A percentile compares a stretch with the other conserved stretches of the same genome.
Evolutionary conservation across 2,113 vertebrate species (phyloP).

Genomic region (Melanotaenia duboulayi): DNA sequence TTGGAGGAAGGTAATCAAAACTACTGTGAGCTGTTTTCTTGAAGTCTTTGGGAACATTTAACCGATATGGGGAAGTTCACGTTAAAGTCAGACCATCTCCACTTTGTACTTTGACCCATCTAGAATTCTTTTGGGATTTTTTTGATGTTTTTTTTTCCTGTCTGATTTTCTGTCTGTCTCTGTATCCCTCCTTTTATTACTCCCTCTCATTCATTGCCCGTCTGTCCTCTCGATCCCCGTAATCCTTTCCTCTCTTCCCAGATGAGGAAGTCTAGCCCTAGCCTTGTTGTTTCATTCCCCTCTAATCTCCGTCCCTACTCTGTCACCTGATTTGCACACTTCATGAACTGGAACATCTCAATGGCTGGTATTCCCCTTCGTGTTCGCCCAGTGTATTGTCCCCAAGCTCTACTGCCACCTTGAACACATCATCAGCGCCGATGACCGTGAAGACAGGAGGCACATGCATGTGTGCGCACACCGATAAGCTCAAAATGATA

Average conservation of each 20-base stretch:
- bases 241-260: slow-evolving; percentile 55
- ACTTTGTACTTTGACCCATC: slow-evolving; percentile 23
- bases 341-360: slow-evolving; percentile 75
- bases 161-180: slow-evolving; percentile 36
- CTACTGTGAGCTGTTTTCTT: slow-evolving; percentile 23
- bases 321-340: slow-evolving; percentile 75
- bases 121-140: slow-evolving; percentile 5
- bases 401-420: slow-evolving; percentile 67
- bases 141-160: slow-evolving; percentile 45
- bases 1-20: slow-evolving; percentile 29
- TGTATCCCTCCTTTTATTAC: slow-evolving; percentile 43
- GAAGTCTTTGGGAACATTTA: slow-evolving; percentile 46
- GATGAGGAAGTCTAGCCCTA: slow-evolving; percentile 72
- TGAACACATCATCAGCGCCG: slow-evolving; percentile 68
- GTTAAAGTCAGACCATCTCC: slow-evolving; percentile 23
- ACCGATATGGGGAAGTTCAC: slow-evolving; percentile 4
- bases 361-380: slow-evolving; percentile 67
- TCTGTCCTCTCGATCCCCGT: slow-evolving; percentile 49
- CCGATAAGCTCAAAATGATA: slow-evolving; percentile 36
- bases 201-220: slow-evolving; percentile 41
- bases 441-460: slow-evolving; percentile 55
- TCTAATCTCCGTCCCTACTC: slow-evolving; percentile 48
- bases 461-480: slow-evolving; percentile 27
- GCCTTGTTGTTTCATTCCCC: slow-evolving; percentile 65
- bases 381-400: slow-evolving; percentile 27